These are phyloP conservation scores for Drosophila athabasca DNA, from an alignment of 1,140 invertebrate species.

Conservation along the genomic window DNA sequence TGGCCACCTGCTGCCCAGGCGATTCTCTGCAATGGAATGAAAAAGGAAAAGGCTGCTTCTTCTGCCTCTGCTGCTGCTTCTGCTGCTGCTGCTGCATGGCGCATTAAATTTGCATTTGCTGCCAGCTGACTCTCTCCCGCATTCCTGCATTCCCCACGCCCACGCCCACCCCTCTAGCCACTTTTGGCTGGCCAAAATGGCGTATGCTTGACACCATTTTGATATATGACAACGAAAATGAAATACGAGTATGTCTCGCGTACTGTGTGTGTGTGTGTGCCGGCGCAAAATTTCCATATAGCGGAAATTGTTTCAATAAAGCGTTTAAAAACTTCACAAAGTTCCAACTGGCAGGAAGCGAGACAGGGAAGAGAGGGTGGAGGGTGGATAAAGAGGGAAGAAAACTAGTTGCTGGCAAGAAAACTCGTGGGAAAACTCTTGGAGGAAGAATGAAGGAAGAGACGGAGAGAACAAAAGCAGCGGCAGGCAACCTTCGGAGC, in stretches of 20 bases:
- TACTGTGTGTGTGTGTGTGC: not conserved
- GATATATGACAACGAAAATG: constrained; percentile 65
- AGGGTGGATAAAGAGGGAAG: too few species aligned
- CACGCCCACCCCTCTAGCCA: not conserved
- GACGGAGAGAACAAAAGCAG: constrained; percentile 10
- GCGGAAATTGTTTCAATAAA: constrained; percentile 63
- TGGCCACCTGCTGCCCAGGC: constrained; percentile 47
- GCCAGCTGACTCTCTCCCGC: constrained; percentile 32
- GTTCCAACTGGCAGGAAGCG: constrained; percentile 1
- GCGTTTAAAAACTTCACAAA: constrained; percentile 57
- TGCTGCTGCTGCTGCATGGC: constrained; percentile 43
- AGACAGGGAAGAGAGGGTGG: not conserved
- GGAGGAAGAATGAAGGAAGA: constrained; percentile 1
- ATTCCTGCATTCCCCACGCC: not conserved
- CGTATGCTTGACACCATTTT: constrained; percentile 75
- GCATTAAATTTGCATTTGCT: constrained; percentile 76
- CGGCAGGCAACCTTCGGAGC: constrained; percentile 37
- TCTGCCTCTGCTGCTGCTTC: constrained; percentile 29
- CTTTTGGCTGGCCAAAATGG: constrained; percentile 61
- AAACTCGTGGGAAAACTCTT: constrained; percentile 14
- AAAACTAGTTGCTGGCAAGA: constrained; percentile 15
- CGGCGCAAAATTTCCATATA: constrained; percentile 35
- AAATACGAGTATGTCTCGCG: constrained; percentile 25
- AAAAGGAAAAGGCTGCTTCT: constrained; percentile 15
- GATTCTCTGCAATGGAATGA: constrained; percentile 31